Evolutionary conservation across 2,113 vertebrate species (phyloP).

Genomic region (Muscicapa adusta): DNA sequence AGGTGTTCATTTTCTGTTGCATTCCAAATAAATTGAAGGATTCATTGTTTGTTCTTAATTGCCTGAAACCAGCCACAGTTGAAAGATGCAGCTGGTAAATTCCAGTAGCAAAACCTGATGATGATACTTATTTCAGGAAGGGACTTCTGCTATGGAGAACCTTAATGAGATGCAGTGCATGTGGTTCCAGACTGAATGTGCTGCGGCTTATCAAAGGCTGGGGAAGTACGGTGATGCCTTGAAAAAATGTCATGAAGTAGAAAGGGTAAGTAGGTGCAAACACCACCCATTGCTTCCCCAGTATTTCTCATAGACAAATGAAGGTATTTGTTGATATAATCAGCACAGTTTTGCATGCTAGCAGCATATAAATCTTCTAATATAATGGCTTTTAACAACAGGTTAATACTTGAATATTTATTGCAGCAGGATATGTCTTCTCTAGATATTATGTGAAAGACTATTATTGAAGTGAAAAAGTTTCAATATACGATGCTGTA

Average conservation of each 20-base stretch:
- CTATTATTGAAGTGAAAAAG: neutral
- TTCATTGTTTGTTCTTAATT: neutral
- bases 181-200: slow-evolving; percentile 82
- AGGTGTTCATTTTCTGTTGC: neutral
- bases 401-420: neutral
- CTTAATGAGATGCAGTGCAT: slow-evolving; percentile 81
- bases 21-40: neutral
- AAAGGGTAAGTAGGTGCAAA: slow-evolving; percentile 70
- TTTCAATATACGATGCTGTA: rapidly evolving
- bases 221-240: slow-evolving; percentile 76
- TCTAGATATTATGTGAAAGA: neutral
- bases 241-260: slow-evolving; percentile 78
- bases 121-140: slow-evolving; percentile 71
- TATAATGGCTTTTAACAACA: neutral
- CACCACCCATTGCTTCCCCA: neutral
- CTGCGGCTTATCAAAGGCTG: slow-evolving; percentile 71
- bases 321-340: neutral
- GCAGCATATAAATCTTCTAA: neutral
- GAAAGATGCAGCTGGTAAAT: neutral
- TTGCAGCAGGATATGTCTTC: neutral
- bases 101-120: neutral
- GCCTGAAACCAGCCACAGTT: neutral
- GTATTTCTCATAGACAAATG: neutral
- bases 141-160: slow-evolving; percentile 77
- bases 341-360: neutral